Evolutionary conservation across 2,113 vertebrate genomes (phyloP).

Genomic region (Jaculus jaculus): DNA sequence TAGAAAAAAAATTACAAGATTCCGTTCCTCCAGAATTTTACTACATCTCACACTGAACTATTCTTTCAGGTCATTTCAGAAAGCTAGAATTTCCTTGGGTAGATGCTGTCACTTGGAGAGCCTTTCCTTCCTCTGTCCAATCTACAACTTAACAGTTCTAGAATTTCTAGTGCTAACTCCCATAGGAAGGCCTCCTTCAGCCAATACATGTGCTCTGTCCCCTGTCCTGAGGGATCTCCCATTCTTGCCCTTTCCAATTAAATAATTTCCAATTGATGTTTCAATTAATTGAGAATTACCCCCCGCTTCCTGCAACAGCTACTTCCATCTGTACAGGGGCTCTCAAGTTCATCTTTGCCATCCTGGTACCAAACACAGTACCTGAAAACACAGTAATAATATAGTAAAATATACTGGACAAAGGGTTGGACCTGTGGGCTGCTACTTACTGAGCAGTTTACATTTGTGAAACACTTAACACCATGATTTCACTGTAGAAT

Average conservation of each 20-base stretch:
- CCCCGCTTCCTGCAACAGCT: neutral
- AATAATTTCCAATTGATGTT: neutral
- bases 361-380: neutral
- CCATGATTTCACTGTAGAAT: neutral
- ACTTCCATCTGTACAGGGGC: neutral
- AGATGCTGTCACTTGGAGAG: neutral
- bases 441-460: neutral
- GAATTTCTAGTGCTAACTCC: neutral
- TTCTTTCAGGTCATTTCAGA: neutral
- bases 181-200: neutral
- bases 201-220: neutral
- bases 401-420: neutral
- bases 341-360: conserved; percentile 11
- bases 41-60: neutral
- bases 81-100: neutral
- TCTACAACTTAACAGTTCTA: neutral
- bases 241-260: neutral
- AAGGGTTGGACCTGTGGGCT: neutral
- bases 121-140: neutral
- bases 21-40: neutral
- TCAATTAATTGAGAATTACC: too few species aligned
- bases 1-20: neutral
- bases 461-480: neutral
- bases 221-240: neutral
- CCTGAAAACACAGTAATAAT: neutral